These are phyloP conservation scores for Xestia xanthographa DNA, from an alignment of 2,888 invertebrate genomes.

Conservation along the genomic window DNA sequence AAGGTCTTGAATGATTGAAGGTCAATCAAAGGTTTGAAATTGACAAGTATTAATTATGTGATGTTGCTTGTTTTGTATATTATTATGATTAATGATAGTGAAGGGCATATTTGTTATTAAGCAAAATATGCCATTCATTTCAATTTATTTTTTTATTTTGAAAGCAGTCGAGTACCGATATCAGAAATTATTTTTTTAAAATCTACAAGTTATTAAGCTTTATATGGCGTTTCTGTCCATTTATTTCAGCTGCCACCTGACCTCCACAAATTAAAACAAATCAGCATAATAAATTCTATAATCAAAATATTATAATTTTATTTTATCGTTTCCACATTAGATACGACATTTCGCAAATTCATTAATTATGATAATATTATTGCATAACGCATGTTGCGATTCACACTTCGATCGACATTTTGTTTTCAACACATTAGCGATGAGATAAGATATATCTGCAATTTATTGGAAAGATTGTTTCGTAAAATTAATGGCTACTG, in stretches of 20 bases:
- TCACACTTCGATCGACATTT: constrained; percentile 30
- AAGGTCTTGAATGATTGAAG: constrained; percentile 1
- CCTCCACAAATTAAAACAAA: constrained; percentile 20
- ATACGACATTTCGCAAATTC: constrained; percentile 51
- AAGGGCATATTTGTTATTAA: too few species aligned
- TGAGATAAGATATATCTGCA: constrained; percentile 46
- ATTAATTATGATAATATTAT: constrained; percentile 56
- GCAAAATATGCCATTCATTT: not conserved
- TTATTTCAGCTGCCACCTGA: constrained; percentile 1
- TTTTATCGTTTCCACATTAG: constrained; percentile 38
- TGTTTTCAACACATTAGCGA: constrained; percentile 37
- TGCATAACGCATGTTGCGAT: constrained; percentile 44
- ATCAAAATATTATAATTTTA: constrained; percentile 43
- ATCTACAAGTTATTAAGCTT: not conserved
- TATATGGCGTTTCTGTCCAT: too few species aligned
- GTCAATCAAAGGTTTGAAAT: constrained; percentile 6
- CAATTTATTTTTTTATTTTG: not conserved
- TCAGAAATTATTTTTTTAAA: not conserved
- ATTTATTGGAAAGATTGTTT: constrained; percentile 30
- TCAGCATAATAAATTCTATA: constrained; percentile 16
- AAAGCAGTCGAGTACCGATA: not conserved
- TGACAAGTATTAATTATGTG: constrained; percentile 9
- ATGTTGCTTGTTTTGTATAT: not conserved
- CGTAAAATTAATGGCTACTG: constrained; percentile 43
- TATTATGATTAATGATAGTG: constrained; percentile 3